These are phyloP conservation scores for Chunga burmeisteri DNA, from an alignment of 2,113 vertebrate genomes.

Conservation along the genomic window DNA sequence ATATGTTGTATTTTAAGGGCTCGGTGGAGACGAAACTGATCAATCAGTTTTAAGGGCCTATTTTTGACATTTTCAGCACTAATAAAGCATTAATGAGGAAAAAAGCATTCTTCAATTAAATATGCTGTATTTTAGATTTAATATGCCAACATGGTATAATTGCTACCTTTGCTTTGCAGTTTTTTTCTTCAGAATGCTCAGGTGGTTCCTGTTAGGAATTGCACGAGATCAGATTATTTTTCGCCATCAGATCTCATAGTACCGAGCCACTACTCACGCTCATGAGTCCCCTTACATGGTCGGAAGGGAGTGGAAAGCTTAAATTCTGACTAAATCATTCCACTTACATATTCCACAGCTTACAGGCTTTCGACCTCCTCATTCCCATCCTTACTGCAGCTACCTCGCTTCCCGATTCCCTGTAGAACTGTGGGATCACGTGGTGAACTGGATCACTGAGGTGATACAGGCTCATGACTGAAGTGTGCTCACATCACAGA, in stretches of 20 bases:
- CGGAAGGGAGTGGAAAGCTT: not conserved
- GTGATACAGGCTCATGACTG: not conserved
- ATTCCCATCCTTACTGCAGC: not conserved
- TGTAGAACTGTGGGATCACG: not conserved
- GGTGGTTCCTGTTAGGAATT: not conserved
- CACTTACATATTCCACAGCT: not conserved
- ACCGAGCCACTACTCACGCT: not conserved
- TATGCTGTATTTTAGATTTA: not conserved
- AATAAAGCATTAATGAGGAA: not conserved
- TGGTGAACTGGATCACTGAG: not conserved
- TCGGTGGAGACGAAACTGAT: not conserved
- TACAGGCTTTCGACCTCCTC: not conserved
- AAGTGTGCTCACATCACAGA: not conserved
- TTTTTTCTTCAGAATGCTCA: not conserved
- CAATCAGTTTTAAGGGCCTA: not conserved
- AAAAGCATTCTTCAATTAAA: not conserved
- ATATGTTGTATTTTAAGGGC: not conserved
- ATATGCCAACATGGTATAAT: not conserved
- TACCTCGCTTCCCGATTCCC: fast-evolving
- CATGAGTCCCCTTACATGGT: not conserved
- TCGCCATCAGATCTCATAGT: not conserved
- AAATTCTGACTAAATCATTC: not conserved
- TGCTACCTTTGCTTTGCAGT: not conserved
- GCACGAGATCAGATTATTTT: not conserved
- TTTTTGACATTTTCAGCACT: not conserved